Conservation (phyloP, 1,140 invertebrate species). For the Plodia interpunctella region DNA sequence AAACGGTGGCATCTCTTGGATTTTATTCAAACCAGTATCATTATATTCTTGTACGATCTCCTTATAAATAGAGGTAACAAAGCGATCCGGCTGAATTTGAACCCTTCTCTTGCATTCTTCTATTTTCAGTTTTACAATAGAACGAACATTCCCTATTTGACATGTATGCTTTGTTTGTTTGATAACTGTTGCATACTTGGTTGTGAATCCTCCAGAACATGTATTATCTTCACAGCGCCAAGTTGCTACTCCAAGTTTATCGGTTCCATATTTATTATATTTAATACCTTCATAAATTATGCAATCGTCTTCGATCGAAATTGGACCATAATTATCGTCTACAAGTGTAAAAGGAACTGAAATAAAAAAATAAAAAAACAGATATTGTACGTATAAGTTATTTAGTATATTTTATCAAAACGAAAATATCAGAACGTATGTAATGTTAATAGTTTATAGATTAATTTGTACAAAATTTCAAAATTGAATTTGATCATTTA, state of each 20-base stretch:
- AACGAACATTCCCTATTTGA: background rate
- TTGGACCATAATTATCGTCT: background rate
- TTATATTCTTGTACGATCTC: background rate
- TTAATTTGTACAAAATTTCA: too few species aligned
- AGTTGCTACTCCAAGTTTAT: background rate
- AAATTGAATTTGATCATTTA: too few species aligned
- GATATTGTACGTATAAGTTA: too few species aligned
- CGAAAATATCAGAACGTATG: too few species aligned
- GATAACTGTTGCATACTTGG: background rate
- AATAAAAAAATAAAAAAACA: background rate
- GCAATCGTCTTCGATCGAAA: background rate
- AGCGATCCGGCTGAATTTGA: background rate
- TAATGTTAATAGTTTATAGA: too few species aligned
- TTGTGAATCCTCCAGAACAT: background rate
- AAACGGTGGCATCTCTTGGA: background rate
- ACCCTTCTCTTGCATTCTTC: constrained; percentile 1
- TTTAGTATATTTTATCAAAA: too few species aligned
- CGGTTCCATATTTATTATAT: background rate
- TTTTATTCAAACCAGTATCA: background rate
- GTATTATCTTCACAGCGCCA: background rate
- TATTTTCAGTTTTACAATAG: background rate
- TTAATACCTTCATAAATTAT: background rate
- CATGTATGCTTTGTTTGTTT: background rate
- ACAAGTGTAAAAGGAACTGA: background rate
- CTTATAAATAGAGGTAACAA: background rate